Evolutionary conservation across 2,113 vertebrate species (phyloP).

Genomic region (Proterorhinus semilunaris): DNA sequence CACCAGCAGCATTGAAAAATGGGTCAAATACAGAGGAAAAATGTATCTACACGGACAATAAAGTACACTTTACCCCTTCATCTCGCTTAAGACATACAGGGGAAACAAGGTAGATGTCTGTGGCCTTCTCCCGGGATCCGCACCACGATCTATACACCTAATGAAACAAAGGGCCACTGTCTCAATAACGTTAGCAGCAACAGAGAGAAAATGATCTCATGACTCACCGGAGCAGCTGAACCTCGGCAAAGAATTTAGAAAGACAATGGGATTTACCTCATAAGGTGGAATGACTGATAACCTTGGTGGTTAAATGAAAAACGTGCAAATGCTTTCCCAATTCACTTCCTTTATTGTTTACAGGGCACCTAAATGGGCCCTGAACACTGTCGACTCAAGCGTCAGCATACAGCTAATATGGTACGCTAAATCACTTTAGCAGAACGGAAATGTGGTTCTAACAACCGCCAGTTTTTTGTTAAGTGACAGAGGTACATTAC

Average conservation of each 20-base stretch:
- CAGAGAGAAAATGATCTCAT: too few species aligned
- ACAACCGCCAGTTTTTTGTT: conserved; percentile 21
- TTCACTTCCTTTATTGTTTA: conserved; percentile 10
- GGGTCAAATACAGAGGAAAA: too few species aligned
- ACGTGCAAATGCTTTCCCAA: conserved; percentile 25
- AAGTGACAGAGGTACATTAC: conserved; percentile 23
- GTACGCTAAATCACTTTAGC: conserved; percentile 25
- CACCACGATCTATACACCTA: too few species aligned
- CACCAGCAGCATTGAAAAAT: too few species aligned
- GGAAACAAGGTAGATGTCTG: too few species aligned
- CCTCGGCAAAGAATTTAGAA: conserved; percentile 21
- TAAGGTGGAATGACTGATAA: conserved; percentile 24
- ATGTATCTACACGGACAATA: too few species aligned
- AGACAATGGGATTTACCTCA: conserved; percentile 32
- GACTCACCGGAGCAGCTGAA: conserved; percentile 15
- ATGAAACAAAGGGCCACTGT: too few species aligned
- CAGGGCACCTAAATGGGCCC: conserved; percentile 12
- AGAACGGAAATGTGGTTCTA: conserved; percentile 33
- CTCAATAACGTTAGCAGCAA: too few species aligned
- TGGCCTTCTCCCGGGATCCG: too few species aligned
- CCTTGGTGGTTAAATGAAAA: conserved; percentile 19
- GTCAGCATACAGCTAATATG: conserved; percentile 26
- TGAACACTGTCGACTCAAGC: conserved; percentile 8
- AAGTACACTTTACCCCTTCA: too few species aligned
- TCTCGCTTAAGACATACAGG: too few species aligned